Evolutionary conservation across 2,888 invertebrate species (phyloP), one percentile per base, ranked within the genome.

Genomic region (Leucozona laternaria): DNA sequence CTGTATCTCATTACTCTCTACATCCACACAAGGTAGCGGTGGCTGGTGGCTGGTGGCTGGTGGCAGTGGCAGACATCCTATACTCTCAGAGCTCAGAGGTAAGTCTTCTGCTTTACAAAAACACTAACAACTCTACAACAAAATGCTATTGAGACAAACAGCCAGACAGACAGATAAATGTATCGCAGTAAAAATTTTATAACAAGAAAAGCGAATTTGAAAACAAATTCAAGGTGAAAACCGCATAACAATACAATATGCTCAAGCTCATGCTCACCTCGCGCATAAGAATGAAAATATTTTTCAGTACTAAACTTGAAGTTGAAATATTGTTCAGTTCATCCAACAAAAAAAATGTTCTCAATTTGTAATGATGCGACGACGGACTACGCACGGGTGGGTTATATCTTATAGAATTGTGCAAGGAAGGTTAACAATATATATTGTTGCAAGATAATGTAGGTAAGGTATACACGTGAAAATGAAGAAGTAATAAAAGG

Each of bases 181-280:
- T 53, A 45, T 31, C 10, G 48, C 48, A 34, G 48, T 48, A 48
- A 66, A 66, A 66, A 68, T 10, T 37, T 68, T 68, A 68, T 53
- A 53, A 53, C 53, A 64, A 64, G n/a, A 72, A 72, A 60, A 72
- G 48, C 20, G 58, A 73, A 83, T 73, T 66, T 72, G 58, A 66
- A 78, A 75, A 75, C 60, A 70, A 70, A 58, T 78, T 73, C 82
- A 83, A 83, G 82, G 82, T 83, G 78, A 78, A 37, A 72, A 82
- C 31, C 57, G 48, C 72, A 78, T n/a, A n/a, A n/a, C n/a, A n/a
- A n/a, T n/a, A 72, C 72, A 66, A 50, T 34, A n/a, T n/a, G n/a
- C n/a, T n/a, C n/a, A n/a, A n/a, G 55, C 34, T 60, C 31, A 6
- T 28, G 45, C 15, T 50, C 11, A 17, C 7, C 37, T 37, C 37